A percentile compares a stretch with the other conserved stretches of the same genome.
Conservation (phyloP, 2,113 vertebrate species). For the Sinocyclocheilus rhinocerous region DNA sequence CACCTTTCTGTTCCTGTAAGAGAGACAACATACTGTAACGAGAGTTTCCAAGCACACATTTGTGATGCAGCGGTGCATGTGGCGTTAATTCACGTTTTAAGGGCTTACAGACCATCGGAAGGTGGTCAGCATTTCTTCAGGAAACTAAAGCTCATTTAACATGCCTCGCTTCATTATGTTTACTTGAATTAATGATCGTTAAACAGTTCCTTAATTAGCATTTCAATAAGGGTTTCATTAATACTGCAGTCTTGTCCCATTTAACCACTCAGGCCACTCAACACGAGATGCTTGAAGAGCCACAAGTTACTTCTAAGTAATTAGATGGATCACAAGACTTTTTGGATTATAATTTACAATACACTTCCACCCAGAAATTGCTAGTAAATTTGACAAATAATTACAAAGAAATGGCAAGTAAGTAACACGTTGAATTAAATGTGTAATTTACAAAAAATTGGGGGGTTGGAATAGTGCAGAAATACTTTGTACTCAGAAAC, state of each 20-base stretch:
- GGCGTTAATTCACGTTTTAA: neutral
- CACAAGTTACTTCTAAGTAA: neutral
- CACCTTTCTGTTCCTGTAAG: conserved; percentile 95
- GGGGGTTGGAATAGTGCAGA: no score
- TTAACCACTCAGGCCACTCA: conserved; percentile 17
- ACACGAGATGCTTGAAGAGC: conserved; percentile 14
- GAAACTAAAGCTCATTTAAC: conserved; percentile 20
- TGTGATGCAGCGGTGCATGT: neutral
- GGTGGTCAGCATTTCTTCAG: conserved; percentile 1
- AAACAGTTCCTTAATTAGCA: conserved; percentile 32
- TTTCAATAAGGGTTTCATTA: conserved; percentile 37
- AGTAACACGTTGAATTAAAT: no score
- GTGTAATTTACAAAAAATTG: no score
- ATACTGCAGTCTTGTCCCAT: conserved; percentile 25
- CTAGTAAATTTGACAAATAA: neutral
- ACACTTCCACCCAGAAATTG: neutral
- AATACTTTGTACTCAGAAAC: no score
- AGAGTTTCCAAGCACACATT: neutral
- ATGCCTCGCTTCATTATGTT: conserved; percentile 18
- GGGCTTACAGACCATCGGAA: neutral
- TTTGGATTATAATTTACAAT: neutral
- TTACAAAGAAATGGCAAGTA: no score
- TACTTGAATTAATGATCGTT: neutral
- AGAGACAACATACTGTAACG: conserved; percentile 19
- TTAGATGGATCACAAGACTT: neutral